phyloP scores from a whole-genome alignment of 1,140 invertebrate species.

The Scaptodrosophila lebanonensis region DNA sequence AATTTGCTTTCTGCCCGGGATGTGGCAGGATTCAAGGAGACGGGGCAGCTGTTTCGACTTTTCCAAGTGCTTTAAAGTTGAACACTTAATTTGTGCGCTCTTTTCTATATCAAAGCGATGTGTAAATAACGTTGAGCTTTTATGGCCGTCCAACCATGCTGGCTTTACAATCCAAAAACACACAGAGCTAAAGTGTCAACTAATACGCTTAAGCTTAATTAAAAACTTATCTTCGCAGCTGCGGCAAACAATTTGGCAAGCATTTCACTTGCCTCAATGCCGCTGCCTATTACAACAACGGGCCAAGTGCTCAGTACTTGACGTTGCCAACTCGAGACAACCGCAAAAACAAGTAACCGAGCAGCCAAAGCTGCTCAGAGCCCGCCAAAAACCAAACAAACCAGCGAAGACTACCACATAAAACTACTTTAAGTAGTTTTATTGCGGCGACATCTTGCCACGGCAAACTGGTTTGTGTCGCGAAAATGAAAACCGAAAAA shows the following conservation, averaged over 20 bases:
- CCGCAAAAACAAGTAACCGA: background rate
- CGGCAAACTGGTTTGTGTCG: too few species aligned
- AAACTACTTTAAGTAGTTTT: slow-evolving; percentile 1
- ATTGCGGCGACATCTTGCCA: slow-evolving; percentile 8
- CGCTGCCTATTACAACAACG: background rate
- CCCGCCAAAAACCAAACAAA: background rate
- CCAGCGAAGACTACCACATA: background rate
- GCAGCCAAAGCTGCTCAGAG: too few species aligned
- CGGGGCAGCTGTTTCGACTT: background rate
- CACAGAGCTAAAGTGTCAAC: slow-evolving; percentile 46
- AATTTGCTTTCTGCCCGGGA: slow-evolving; percentile 16
- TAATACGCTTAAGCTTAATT: slow-evolving; percentile 66
- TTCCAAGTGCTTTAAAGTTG: background rate
- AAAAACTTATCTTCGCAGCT: slow-evolving; percentile 72
- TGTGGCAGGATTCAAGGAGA: slow-evolving; percentile 5
- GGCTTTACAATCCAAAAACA: background rate
- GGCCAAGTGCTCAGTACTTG: background rate
- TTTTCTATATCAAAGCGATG: background rate
- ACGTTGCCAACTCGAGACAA: slow-evolving; percentile 2
- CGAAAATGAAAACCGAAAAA: too few species aligned
- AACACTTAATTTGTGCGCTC: slow-evolving; percentile 12
- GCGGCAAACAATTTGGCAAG: slow-evolving; percentile 51
- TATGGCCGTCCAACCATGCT: slow-evolving; percentile 21
- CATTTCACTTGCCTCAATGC: slow-evolving; percentile 28
- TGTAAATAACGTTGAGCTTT: slow-evolving; percentile 15